These are phyloP conservation scores for Felis catus DNA, from an alignment of 2,113 vertebrate genomes.

Conservation along the genomic window F.catus_Fca126_mat1.0 CM031423.1:24071501-24072000, in stretches of 20 bases:
- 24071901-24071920: not conserved
- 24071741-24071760: not conserved
- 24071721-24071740: not conserved
- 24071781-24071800: not conserved
- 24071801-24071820: not conserved
- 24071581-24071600: not conserved
- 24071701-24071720: not conserved
- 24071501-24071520: not conserved
- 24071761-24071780: not conserved
- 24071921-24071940: not conserved
- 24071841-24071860: not conserved
- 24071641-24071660: not conserved
- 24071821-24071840: not conserved
- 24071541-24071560: not conserved
- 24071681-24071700: not conserved
- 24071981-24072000: conserved; percentile 12
- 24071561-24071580: not conserved
- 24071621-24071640: not conserved
- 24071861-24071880: not conserved
- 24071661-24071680: not conserved
- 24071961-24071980: not conserved
- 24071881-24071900: not conserved
- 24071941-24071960: conserved; percentile 4
- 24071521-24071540: not conserved
- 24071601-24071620: not conserved